Conservation (phyloP, 2,113 vertebrate genomes). For the Clarias batrachus region DNA sequence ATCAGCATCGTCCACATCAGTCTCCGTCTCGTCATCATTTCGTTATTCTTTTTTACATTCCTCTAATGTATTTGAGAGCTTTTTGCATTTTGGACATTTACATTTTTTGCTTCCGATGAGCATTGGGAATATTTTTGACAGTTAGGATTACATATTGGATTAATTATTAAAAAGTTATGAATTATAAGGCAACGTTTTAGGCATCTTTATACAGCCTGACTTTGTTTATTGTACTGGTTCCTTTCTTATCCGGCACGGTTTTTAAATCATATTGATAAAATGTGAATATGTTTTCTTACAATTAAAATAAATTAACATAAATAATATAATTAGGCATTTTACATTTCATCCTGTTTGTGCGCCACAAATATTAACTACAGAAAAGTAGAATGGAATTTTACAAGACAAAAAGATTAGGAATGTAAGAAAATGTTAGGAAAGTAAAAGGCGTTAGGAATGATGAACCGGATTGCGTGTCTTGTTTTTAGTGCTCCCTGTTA, state of each 20-base stretch:
- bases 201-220: background rate
- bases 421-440: no score
- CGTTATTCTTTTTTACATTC: background rate
- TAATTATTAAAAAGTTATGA: no score
- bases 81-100: background rate
- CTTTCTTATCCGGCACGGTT: background rate
- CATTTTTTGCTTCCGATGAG: background rate
- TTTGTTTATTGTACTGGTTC: background rate
- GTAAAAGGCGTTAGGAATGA: background rate
- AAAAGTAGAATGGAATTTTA: background rate
- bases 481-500: background rate
- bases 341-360: background rate
- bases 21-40: background rate
- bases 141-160: background rate
- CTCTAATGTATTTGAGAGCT: background rate
- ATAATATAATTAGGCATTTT: no score
- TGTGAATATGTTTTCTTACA: background rate
- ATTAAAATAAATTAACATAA: no score
- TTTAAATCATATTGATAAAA: background rate
- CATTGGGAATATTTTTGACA: background rate
- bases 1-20: background rate
- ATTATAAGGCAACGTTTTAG: background rate
- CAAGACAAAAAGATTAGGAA: background rate
- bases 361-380: background rate
- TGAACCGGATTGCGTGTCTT: background rate